Conservation (phyloP, 2,888 invertebrate species). For the Oxyteleia sp. region DNA sequence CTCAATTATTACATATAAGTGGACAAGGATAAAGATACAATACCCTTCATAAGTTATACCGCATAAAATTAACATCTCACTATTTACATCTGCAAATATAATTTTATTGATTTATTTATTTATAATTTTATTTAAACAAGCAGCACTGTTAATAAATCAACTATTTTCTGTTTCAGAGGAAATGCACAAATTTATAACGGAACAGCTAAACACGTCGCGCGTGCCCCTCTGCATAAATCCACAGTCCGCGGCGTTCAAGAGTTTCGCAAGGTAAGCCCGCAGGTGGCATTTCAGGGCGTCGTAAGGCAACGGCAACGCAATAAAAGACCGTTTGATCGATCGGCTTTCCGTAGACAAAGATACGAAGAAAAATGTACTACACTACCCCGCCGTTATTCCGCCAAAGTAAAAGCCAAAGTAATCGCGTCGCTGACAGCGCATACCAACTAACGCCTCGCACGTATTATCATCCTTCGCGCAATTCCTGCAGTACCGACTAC, state of each 20-base stretch:
- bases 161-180: constrained; percentile 92
- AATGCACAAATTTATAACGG: constrained; percentile 99
- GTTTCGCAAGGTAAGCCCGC: constrained; percentile 98
- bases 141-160: constrained; percentile 13
- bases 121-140: constrained; percentile 6
- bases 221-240: constrained; percentile 99
- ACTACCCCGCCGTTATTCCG: constrained; percentile 61
- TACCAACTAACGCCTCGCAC: constrained; percentile 54
- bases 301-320: constrained; percentile 57
- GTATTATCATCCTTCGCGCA: constrained; percentile 31
- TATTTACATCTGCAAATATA: too few species aligned
- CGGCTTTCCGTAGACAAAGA: constrained; percentile 60
- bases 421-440: constrained; percentile 60
- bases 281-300: constrained; percentile 63
- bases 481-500: constrained; percentile 47
- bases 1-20: too few species aligned
- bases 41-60: too few species aligned
- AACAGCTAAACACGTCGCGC: constrained; percentile 97
- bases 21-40: too few species aligned
- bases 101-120: too few species aligned
- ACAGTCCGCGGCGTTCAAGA: constrained; percentile 99
- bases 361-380: constrained; percentile 57
- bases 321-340: constrained; percentile 68
- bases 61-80: too few species aligned
- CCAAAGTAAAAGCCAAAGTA: constrained; percentile 50